Percentiles rank a stretch among this genome's conserved stretches.
Conservation (phyloP, 2,113 vertebrate genomes). For the Hylia prasina region DNA sequence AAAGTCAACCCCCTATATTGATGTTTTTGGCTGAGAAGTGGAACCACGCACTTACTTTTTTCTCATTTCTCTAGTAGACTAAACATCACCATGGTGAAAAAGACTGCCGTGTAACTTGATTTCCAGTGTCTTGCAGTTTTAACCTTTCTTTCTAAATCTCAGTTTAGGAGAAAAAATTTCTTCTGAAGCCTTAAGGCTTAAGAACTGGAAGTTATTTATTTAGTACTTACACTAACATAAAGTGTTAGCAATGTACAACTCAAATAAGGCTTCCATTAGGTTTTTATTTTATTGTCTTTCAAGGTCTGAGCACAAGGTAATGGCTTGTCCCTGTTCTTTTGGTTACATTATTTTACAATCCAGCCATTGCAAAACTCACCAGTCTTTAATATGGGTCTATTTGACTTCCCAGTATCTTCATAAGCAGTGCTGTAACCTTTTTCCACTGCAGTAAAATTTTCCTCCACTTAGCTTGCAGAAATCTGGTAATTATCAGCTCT, state of each 20-base stretch:
- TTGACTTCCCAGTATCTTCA: neutral
- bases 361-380: neutral
- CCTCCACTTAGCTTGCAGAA: neutral
- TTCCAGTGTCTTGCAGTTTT: neutral
- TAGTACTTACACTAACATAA: neutral
- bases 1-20: accelerated
- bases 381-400: neutral
- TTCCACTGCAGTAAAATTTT: neutral
- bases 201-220: neutral
- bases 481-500: neutral
- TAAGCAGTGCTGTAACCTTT: neutral
- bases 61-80: neutral
- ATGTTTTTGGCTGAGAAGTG: neutral
- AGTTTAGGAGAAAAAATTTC: neutral
- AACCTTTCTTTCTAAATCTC: neutral
- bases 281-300: neutral
- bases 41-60: neutral
- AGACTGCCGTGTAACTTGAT: neutral
- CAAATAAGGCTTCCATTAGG: neutral
- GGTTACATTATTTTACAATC: neutral
- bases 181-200: neutral
- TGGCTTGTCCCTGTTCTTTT: neutral
- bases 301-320: neutral
- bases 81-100: neutral
- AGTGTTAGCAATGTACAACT: neutral